Conservation (phyloP, 1,140 invertebrate species). For the Hylaeus anthracinus region DNA sequence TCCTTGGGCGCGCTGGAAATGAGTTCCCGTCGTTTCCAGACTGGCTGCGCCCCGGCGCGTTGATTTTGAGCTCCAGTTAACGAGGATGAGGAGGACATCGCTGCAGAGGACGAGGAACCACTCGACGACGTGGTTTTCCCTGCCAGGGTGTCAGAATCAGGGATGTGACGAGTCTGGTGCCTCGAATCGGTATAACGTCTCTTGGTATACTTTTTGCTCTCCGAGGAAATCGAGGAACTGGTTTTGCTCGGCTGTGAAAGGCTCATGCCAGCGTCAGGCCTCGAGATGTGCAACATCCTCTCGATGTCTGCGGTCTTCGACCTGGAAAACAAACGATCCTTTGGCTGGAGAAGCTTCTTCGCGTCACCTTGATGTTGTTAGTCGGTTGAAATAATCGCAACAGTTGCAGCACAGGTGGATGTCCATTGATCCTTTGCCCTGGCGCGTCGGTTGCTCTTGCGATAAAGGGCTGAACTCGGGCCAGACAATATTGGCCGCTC, state of each 20-base stretch:
- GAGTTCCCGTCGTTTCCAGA: conserved; percentile 90
- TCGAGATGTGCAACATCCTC: conserved; percentile 80
- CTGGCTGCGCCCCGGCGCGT: conserved; percentile 76
- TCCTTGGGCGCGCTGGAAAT: conserved; percentile 88
- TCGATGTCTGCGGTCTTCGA: conserved; percentile 87
- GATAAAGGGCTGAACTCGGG: no score
- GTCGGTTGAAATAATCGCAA: no score
- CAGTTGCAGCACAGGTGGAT: no score
- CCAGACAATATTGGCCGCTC: no score
- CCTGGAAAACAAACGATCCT: conserved; percentile 60
- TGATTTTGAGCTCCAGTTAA: conserved; percentile 68
- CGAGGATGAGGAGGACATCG: conserved; percentile 59
- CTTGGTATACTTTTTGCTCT: conserved; percentile 84
- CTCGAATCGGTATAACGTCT: conserved; percentile 84
- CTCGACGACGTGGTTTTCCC: conserved; percentile 55
- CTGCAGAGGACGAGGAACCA: conserved; percentile 53
- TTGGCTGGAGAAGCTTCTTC: no score
- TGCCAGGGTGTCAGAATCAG: conserved; percentile 80
- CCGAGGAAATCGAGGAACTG: conserved; percentile 67
- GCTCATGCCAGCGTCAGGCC: conserved; percentile 56
- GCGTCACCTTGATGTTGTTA: no score
- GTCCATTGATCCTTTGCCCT: no score
- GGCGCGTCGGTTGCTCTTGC: no score
- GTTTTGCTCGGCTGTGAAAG: conserved; percentile 53
- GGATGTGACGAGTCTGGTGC: conserved; percentile 84